A percentile compares a stretch with the other conserved stretches of the same genome.
These are phyloP conservation scores for Cinara cedri DNA, from an alignment of 2,888 invertebrate genomes.

Conservation along the genomic window DNA sequence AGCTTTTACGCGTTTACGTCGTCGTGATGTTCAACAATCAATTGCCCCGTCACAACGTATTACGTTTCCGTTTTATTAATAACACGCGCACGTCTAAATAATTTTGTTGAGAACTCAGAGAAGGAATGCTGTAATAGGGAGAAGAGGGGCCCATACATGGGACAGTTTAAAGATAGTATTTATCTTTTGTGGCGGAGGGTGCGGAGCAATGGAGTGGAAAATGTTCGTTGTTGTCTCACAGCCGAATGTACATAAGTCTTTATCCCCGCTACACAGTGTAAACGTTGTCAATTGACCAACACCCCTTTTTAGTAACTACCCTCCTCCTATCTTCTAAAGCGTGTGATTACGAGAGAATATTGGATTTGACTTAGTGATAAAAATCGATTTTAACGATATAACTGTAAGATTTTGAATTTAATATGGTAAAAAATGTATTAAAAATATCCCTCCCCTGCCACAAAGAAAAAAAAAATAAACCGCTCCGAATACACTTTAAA, in stretches of 20 bases:
- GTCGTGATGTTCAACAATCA: constrained; percentile 26
- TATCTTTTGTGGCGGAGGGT: constrained; percentile 3
- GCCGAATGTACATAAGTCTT: constrained; percentile 30
- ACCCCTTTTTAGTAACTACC: constrained; percentile 7
- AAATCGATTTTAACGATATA: no score
- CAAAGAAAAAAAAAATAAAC: no score
- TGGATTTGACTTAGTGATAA: no score
- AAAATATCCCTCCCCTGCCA: no score
- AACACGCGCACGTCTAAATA: constrained; percentile 35
- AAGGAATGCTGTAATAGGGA: no score
- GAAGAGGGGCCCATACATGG: constrained; percentile 16
- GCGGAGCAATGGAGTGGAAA: constrained; percentile 31
- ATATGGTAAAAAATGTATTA: no score
- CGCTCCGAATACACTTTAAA: no score
- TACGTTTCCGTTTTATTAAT: constrained; percentile 50
- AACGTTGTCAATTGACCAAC: constrained; percentile 6
- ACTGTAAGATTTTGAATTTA: no score
- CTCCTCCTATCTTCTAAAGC: no score
- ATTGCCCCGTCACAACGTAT: constrained; percentile 46
- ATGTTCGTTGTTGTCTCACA: constrained; percentile 27
- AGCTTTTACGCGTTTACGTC: constrained; percentile 51
- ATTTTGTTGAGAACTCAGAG: constrained; percentile 10
- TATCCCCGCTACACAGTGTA: constrained; percentile 1
- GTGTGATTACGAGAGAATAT: no score
- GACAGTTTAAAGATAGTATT: constrained; percentile 40